A percentile compares a stretch with the other conserved stretches of the same genome.
phyloP scores from a whole-genome alignment of 2,888 invertebrate genomes.

The Sphaerophoria rueppellii region DNA sequence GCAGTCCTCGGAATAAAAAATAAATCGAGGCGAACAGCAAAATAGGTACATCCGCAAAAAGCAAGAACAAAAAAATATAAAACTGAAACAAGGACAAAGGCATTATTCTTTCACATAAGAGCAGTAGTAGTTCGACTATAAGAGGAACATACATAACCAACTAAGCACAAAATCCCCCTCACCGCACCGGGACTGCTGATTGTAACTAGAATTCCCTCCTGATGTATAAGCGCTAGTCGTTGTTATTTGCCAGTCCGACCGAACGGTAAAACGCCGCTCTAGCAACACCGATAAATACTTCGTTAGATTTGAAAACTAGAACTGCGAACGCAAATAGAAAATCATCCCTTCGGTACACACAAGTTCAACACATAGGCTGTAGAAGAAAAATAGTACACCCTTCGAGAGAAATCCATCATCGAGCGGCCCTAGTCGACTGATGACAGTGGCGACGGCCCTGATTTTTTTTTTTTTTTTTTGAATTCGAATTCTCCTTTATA shows the following conservation, averaged over 20 bases:
- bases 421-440: constrained; percentile 28
- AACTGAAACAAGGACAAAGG: constrained; percentile 69
- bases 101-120: constrained; percentile 70
- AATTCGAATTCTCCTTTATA: constrained; percentile 43
- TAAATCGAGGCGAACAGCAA: constrained; percentile 52
- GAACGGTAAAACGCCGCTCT: neutral
- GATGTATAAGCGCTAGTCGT: constrained; percentile 49
- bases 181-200: constrained; percentile 19
- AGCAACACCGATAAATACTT: constrained; percentile 3
- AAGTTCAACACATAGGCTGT: constrained; percentile 29
- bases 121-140: neutral
- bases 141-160: constrained; percentile 52
- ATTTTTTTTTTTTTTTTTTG: constrained; percentile 42
- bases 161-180: constrained; percentile 52
- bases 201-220: constrained; percentile 67
- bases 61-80: constrained; percentile 3
- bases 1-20: neutral
- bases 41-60: constrained; percentile 30
- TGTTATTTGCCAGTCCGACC: constrained; percentile 6
- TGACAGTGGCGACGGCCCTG: constrained; percentile 25
- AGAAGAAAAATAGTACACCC: constrained; percentile 28
- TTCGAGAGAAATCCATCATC: constrained; percentile 61
- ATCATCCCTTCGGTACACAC: constrained; percentile 68
- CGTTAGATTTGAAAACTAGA: constrained; percentile 69
- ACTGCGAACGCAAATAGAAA: constrained; percentile 72